Evolutionary conservation across 1,140 invertebrate species (phyloP).

Genomic region (Globodera ellingtonae): DNA sequence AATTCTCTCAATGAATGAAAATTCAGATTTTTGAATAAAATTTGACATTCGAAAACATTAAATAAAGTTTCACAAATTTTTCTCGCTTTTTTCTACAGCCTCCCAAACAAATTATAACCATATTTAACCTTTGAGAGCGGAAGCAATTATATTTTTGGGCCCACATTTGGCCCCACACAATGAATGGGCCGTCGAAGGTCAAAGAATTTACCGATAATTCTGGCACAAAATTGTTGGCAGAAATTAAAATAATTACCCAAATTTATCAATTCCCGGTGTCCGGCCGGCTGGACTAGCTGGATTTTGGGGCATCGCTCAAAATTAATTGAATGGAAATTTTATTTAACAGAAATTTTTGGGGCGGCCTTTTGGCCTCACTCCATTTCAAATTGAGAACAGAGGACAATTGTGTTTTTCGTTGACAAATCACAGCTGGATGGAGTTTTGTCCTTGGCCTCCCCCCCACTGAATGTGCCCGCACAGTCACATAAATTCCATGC

Average conservation of each 20-base stretch:
- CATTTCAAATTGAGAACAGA: neutral
- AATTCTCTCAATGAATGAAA: too few relatives aligned
- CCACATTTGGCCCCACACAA: neutral
- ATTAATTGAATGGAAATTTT: too few relatives aligned
- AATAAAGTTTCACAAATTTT: neutral
- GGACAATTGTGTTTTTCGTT: neutral
- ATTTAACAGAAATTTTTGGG: too few relatives aligned
- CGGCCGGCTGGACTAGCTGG: too few relatives aligned
- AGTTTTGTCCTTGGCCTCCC: neutral
- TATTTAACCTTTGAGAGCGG: neutral
- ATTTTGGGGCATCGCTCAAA: too few relatives aligned
- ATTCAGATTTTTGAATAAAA: too few relatives aligned
- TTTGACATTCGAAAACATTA: too few relatives aligned
- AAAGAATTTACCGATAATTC: neutral
- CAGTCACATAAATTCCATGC: neutral
- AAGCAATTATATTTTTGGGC: slow-evolving; percentile 11
- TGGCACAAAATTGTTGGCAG: neutral
- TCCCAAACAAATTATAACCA: neutral
- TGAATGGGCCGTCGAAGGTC: neutral
- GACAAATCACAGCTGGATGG: neutral
- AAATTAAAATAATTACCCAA: too few relatives aligned
- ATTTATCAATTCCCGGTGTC: too few relatives aligned
- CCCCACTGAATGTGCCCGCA: neutral
- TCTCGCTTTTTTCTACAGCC: neutral
- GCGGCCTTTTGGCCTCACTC: too few relatives aligned